These are phyloP conservation scores for Halcyon leucocephala DNA, from an alignment of 2,797 vertebrate species.

Conservation along the genomic window DNA sequence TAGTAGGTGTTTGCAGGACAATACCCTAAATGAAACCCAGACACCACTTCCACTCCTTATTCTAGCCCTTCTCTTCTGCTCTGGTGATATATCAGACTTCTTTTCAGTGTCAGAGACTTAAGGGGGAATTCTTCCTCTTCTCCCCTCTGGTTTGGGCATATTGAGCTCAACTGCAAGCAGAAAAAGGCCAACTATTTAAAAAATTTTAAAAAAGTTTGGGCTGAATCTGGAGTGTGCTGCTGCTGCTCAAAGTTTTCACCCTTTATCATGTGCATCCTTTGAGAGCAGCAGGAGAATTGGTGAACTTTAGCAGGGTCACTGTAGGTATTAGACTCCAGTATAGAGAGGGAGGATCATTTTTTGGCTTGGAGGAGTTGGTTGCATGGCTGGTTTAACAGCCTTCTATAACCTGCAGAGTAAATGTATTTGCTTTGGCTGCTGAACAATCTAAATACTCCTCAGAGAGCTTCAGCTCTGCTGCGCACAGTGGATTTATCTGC, in stretches of 20 bases:
- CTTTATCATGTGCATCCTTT: background rate
- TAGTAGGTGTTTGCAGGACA: background rate
- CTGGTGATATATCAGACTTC: too few species aligned
- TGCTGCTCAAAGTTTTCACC: background rate
- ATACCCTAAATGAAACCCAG: background rate
- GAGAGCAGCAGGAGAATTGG: background rate
- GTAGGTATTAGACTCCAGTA: background rate
- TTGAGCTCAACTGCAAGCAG: background rate
- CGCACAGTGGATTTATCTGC: background rate
- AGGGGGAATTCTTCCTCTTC: background rate
- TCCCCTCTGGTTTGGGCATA: background rate
- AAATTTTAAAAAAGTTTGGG: background rate
- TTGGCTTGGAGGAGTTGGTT: conserved; percentile 11
- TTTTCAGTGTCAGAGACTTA: background rate
- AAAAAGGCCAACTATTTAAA: background rate
- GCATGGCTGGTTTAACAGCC: conserved; percentile 43
- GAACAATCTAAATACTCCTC: conserved; percentile 17
- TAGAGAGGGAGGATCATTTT: background rate
- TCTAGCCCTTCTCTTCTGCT: background rate
- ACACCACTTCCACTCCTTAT: background rate
- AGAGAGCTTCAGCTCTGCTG: background rate
- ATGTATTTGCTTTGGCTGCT: conserved; percentile 57
- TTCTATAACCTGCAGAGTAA: conserved; percentile 56
- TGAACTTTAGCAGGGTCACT: background rate
- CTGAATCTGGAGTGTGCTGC: background rate